Conservation (phyloP, 35 echinoderm and acorn worm species). For the Chiridota heheva region DNA sequence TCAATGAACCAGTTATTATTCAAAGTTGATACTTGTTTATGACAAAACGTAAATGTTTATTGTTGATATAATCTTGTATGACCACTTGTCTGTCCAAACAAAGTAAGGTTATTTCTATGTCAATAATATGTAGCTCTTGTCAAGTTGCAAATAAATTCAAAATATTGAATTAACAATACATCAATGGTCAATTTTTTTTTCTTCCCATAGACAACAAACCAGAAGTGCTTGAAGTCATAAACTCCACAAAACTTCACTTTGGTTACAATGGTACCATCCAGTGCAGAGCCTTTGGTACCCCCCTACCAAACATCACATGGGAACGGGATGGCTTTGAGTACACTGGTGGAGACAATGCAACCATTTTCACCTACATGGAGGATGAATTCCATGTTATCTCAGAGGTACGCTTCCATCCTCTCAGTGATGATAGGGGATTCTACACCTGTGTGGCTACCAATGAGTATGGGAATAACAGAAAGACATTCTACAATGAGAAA, state of each 20-base stretch:
- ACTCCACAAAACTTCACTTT: slow-evolving; percentile 78
- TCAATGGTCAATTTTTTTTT: not conserved
- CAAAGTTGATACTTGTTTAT: too few relatives aligned
- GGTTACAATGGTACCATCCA: slow-evolving; percentile 87
- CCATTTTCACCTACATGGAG: slow-evolving; percentile 63
- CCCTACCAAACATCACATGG: slow-evolving; percentile 71
- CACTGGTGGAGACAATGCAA: slow-evolving; percentile 62
- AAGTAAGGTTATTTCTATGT: too few relatives aligned
- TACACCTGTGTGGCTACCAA: slow-evolving; percentile 74
- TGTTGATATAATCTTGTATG: too few relatives aligned
- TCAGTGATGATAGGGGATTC: slow-evolving; percentile 71
- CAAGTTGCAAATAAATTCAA: too few relatives aligned
- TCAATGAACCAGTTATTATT: too few relatives aligned
- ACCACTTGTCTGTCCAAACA: too few relatives aligned
- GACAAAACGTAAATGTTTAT: too few relatives aligned
- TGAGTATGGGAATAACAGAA: slow-evolving; percentile 54
- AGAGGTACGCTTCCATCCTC: slow-evolving; percentile 78
- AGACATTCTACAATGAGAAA: slow-evolving; percentile 79
- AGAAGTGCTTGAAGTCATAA: slow-evolving; percentile 62
- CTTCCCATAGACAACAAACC: slow-evolving; percentile 52
- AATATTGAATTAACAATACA: too few relatives aligned
- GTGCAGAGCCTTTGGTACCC: slow-evolving; percentile 81
- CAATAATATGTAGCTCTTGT: too few relatives aligned
- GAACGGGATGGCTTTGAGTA: slow-evolving; percentile 60
- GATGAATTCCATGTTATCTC: slow-evolving; percentile 79